Base-by-base conservation (phyloP, 2,113 vertebrate genomes). In the Lipotes vexillifer region DNA sequence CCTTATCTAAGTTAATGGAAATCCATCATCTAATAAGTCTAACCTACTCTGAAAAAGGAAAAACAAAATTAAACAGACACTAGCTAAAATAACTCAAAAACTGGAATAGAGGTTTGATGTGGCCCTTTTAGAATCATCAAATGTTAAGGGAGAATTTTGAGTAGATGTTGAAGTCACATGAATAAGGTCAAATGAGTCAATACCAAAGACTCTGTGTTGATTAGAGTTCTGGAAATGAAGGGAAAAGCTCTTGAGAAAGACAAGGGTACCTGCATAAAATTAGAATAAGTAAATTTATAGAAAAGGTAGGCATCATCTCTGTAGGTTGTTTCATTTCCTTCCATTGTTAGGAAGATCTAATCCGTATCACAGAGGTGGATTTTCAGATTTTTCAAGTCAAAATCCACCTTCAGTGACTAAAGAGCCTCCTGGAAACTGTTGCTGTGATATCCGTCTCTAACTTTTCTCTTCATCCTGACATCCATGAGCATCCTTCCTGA, bases 1-100 rank as follows among this genome's bases (percentile, higher is more conserved):
- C 86, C 17, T 63, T 93, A 86, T 27, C 25, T 59, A 94, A 74
- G 6, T 94, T 55, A 84, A 63, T 49, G 36, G 3, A 71, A 95
- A 92, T 72, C 1, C 27, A n/a, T 61, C 84, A 77, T 55, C 25
- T 77, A 72, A 72, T 61, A 66, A 61, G 12, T 9, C 15, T 78
- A 17, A 87, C 7, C 9, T 78, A 78, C 38, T 66, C 27, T 61
- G 25, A 46, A 84, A 68, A 75, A 65, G 41, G 8, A 44, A 52
- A 83, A 75, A n/a, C 65, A 66, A 15, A 49, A 44, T 59, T n/a
- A 61, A 77, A 21, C 5, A 87, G 49, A 84, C 59, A 44, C 0
- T 3, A 92, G 83, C n/a, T 89, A 18, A 66, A 65, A 59, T 52
- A 44, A 80, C 6, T 57, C 21, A 61, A 71, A 85, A 36, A 52